Evolutionary conservation across 2,797 vertebrate genomes (phyloP), one percentile per base, ranked within the genome.

Genomic region (Taenioides sp.): DNA sequence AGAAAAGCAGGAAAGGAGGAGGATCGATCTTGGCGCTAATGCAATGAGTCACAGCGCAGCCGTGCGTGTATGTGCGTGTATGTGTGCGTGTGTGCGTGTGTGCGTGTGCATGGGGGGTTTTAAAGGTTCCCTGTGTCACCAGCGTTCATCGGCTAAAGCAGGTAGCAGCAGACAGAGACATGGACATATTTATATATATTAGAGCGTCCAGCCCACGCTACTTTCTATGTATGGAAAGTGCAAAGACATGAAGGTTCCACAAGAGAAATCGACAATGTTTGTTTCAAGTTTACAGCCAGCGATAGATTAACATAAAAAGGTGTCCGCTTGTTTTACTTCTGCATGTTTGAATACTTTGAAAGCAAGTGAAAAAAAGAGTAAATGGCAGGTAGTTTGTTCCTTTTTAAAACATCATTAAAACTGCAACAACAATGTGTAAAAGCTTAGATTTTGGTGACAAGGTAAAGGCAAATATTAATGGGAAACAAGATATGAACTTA

Each of bases 1-100:
- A 43, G 31, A 73, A 75, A 80, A 63, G 82, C 76, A 77, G 84
- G 82, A 75, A 80, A 63, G 82, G 76, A 77, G 84, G 82, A 84
- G 88, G 91, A 93, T 93, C 91, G 67, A 93, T 93, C 91, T 69
- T 75, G 81, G 82, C 89, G 85, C 87, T 90, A 92, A 90, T 82
- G 88, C 86, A 80, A 83, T 89, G 89, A 83, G 82, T 87, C 86
- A 90, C 81, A 5, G 25, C 7, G 1, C 76, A 71, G 64, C 68
- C 27, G 11, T 31, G 31, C 40, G 67, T 57, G 40, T 62, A n/a
- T 71, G 69, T 65, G 60, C 23, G 11, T 57, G 22, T 31, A 27
- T 25, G 62, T 49, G 40, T 65, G 23, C 69, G 69, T 65, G 12
- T 52, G 65, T 65, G 40, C 7, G 40, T 16, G 34, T 5, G 52